Base-by-base conservation (phyloP, 2,113 vertebrate genomes). In the Egretta garzetta region DNA sequence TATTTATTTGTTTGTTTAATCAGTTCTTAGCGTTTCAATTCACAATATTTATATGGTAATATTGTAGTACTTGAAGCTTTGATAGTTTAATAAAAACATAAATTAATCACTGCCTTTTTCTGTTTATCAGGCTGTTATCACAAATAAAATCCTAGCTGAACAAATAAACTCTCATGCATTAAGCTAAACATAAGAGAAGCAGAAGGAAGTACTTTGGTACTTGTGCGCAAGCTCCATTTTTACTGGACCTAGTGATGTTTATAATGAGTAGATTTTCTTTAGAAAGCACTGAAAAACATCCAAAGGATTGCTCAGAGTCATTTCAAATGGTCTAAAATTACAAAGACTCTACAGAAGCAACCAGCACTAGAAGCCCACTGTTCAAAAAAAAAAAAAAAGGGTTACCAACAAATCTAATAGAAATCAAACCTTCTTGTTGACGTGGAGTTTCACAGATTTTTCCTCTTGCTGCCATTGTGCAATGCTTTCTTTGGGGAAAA, bases 131-230 rank as follows among this genome's bases (percentile, higher is more conserved):
- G 33, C 24, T 88, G 20, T 66, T 88, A 76, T 76, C 41, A 93
- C 55, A 95, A 93, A 90, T 72, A 88, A 88, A 90, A 81, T 52
- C 53, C 19, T 90, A 88, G 58, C 70, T 92, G 77, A 94, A 94
- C 52, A 93, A 94, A 82, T 64, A 93, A 85, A 82, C 45, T 90
- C 71, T 73, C 63, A 77, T 53, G 16, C 37, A 76, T 47, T 68
- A 86, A 87, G 91, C 28, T 67, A 81, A 95, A 60, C 60, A 55
- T 21, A 95, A 77, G 12, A 80, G 56, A 73, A 92, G 63, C 32
- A 76, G 53, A 66, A 89, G 73, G 33, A 95, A 90, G 53, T 66
- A 37, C 19, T 35, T 87, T 53, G 45, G 41, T 76, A 70, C 32
- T 62, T 62, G 49, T 73, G 49, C 6, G 14, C 39, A 73, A 52